phyloP scores from a whole-genome alignment of 2,888 invertebrate genomes.

The Halictus quadricinctus region DNA sequence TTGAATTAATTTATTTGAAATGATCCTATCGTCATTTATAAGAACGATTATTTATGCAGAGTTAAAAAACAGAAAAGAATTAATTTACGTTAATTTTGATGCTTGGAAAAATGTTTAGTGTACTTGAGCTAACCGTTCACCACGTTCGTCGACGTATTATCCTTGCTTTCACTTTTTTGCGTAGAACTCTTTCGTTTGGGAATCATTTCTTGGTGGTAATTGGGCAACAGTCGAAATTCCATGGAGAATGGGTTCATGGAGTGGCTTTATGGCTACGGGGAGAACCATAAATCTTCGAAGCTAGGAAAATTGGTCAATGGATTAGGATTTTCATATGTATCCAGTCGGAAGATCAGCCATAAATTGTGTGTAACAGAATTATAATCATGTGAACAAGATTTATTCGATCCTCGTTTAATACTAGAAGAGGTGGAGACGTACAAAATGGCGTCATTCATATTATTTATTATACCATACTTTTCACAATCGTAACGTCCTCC shows the following conservation, averaged over 20 bases:
- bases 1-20: not conserved
- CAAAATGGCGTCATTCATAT: not conserved
- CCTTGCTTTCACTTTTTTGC: slow-evolving; percentile 44
- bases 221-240: slow-evolving; percentile 20
- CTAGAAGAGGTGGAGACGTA: not conserved
- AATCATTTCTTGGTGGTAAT: slow-evolving; percentile 20
- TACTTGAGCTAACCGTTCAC: not conserved
- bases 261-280: not conserved
- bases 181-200: slow-evolving; percentile 19
- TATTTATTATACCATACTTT: not conserved
- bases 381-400: not conserved
- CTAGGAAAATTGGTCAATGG: not conserved
- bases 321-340: not conserved
- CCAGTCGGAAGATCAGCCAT: not conserved
- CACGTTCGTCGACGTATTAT: slow-evolving; percentile 17
- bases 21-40: not conserved
- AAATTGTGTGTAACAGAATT: not conserved
- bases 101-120: not conserved
- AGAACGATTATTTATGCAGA: not conserved
- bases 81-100: not conserved
- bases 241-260: not conserved
- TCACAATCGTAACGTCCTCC: not conserved
- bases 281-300: not conserved
- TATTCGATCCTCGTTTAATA: not conserved
- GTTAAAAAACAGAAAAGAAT: not conserved